Percentiles rank a stretch among this genome's conserved stretches.
These are phyloP conservation scores for Apantesis nais DNA, from an alignment of 2,888 invertebrate species.

Conservation along the genomic window DNA sequence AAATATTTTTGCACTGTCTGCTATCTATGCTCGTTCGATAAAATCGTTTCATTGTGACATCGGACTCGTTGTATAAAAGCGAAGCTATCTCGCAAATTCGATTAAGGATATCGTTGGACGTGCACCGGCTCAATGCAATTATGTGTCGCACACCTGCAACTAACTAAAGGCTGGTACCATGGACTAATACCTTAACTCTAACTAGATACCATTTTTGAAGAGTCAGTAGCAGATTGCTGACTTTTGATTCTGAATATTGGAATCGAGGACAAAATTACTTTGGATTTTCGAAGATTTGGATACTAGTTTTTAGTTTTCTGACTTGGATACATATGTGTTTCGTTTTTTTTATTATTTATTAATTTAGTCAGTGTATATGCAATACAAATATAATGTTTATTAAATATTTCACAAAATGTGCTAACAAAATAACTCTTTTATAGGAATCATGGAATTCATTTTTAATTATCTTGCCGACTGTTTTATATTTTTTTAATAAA, in stretches of 20 bases:
- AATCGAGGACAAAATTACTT: not conserved
- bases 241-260: slow-evolving; percentile 20
- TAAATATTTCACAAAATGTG: too few relatives aligned
- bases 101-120: slow-evolving; percentile 61
- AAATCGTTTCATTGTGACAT: slow-evolving; percentile 26
- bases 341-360: not conserved
- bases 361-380: not conserved
- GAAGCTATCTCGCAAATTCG: slow-evolving; percentile 53
- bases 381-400: too few relatives aligned
- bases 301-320: not conserved
- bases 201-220: slow-evolving; percentile 26
- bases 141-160: slow-evolving; percentile 55
- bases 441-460: not conserved
- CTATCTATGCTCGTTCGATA: slow-evolving; percentile 2
- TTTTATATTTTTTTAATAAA: too few relatives aligned
- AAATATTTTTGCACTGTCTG: not conserved
- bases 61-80: slow-evolving; percentile 25
- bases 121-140: slow-evolving; percentile 60
- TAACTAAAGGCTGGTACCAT: slow-evolving; percentile 31
- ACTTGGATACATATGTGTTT: not conserved
- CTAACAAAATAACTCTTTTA: not conserved
- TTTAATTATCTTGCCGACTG: not conserved
- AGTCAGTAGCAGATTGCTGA: slow-evolving; percentile 3
- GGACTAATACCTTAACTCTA: slow-evolving; percentile 19
- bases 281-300: not conserved